phyloP scores from a whole-genome alignment of 35 echinoderm and acorn worm species.

The Hemicentrotus pulcherrimus region DNA sequence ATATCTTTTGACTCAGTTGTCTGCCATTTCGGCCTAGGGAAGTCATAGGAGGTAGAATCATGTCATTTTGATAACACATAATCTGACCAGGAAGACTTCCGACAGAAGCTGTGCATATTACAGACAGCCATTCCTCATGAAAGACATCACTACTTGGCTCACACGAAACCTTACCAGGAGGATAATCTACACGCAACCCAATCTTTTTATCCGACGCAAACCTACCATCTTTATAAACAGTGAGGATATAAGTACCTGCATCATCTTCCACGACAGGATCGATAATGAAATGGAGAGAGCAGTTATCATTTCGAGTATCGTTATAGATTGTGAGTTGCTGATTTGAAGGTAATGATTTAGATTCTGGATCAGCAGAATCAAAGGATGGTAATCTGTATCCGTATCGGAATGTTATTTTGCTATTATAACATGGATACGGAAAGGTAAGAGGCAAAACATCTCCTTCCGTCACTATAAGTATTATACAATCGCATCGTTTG shows the following conservation, averaged over 20 bases:
- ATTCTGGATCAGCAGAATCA: not conserved
- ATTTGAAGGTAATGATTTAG: not conserved
- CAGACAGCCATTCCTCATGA: not conserved
- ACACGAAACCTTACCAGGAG: not conserved
- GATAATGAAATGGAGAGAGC: not conserved
- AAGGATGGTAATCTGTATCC: not conserved
- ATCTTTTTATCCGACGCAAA: not conserved
- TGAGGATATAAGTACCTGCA: not conserved
- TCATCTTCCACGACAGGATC: not conserved
- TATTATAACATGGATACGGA: not conserved
- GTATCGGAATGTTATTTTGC: not conserved
- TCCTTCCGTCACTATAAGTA: not conserved
- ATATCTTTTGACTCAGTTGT: not conserved
- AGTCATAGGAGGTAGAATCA: not conserved
- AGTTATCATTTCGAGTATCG: not conserved
- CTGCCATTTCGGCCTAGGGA: not conserved
- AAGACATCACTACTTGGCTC: not conserved
- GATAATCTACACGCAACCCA: not conserved
- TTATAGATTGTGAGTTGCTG: not conserved
- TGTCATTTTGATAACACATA: not conserved
- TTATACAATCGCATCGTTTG: not conserved
- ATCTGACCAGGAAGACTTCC: not conserved
- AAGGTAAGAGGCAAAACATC: not conserved
- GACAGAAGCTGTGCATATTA: not conserved
- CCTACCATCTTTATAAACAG: not conserved